phyloP scores from a whole-genome alignment of 2,113 vertebrate species.

The Oryzias javanicus region DNA sequence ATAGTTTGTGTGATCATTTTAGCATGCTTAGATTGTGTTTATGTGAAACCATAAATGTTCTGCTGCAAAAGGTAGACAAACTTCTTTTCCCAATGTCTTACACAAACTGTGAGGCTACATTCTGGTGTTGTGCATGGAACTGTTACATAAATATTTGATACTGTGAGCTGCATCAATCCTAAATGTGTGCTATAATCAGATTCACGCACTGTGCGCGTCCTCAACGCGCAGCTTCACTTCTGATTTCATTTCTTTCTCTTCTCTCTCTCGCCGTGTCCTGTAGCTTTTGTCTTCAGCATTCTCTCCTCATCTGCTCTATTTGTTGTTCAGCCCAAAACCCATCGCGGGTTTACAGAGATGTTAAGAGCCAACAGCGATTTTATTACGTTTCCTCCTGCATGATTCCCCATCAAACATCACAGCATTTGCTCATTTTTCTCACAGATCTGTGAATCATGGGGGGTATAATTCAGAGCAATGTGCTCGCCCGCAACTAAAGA shows the following conservation, averaged over 20 bases:
- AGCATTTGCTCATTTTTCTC: constrained; percentile 25
- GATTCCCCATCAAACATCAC: constrained; percentile 41
- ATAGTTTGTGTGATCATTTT: too few species aligned
- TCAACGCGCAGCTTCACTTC: not conserved
- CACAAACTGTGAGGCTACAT: too few species aligned
- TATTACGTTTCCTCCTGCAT: constrained; percentile 26
- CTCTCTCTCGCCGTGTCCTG: not conserved
- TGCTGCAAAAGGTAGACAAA: too few species aligned
- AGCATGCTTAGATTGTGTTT: too few species aligned
- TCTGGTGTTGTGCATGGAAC: too few species aligned
- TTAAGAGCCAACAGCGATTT: constrained; percentile 26
- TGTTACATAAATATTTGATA: constrained; percentile 1
- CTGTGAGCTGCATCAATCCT: not conserved
- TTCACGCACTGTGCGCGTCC: too few species aligned
- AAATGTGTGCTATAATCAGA: not conserved
- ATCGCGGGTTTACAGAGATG: constrained; percentile 19
- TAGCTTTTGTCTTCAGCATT: not conserved
- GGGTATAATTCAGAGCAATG: constrained; percentile 30
- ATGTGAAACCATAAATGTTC: too few species aligned
- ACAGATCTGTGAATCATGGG: constrained; percentile 34
- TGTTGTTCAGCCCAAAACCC: constrained; percentile 31
- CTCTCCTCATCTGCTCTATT: constrained; percentile 18
- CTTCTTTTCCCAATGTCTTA: too few species aligned
- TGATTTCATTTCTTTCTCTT: constrained; percentile 5
- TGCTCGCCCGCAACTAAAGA: constrained; percentile 38